Conservation (phyloP, 2,888 invertebrate genomes). For the Lasioglossum figueresi region DNA sequence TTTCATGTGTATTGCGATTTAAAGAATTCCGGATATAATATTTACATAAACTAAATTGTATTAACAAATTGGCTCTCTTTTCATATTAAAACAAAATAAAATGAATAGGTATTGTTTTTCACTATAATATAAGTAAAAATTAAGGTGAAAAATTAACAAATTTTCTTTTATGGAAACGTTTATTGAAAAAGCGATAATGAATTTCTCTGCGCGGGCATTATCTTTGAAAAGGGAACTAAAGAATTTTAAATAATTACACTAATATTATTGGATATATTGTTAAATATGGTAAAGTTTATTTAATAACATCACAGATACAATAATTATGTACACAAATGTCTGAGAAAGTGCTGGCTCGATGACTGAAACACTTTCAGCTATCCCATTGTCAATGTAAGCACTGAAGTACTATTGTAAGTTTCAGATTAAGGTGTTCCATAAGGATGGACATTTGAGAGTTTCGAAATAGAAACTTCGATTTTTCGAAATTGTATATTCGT, state of each 20-base stretch:
- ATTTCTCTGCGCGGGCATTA: background rate
- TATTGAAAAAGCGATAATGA: background rate
- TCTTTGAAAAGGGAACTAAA: background rate
- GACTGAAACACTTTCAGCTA: slow-evolving; percentile 64
- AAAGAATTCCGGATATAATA: slow-evolving; percentile 19
- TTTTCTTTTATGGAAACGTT: background rate
- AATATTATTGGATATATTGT: slow-evolving; percentile 35
- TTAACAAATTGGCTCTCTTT: background rate
- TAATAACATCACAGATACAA: slow-evolving; percentile 83
- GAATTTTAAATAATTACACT: slow-evolving; percentile 10
- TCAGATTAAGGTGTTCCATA: slow-evolving; percentile 74
- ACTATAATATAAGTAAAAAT: background rate
- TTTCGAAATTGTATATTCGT: slow-evolving; percentile 55
- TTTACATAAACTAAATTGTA: background rate
- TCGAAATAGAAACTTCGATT: slow-evolving; percentile 62
- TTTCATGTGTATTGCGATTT: background rate
- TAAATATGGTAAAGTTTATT: slow-evolving; percentile 83
- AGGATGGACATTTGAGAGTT: slow-evolving; percentile 69
- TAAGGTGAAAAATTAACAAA: background rate
- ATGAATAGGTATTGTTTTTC: background rate
- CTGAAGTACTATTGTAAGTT: slow-evolving; percentile 79
- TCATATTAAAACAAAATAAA: background rate
- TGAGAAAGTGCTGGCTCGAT: slow-evolving; percentile 65
- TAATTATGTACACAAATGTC: slow-evolving; percentile 82
- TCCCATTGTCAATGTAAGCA: slow-evolving; percentile 77